phyloP scores from a whole-genome alignment of 1,140 invertebrate species.

The Maniola jurtina region DNA sequence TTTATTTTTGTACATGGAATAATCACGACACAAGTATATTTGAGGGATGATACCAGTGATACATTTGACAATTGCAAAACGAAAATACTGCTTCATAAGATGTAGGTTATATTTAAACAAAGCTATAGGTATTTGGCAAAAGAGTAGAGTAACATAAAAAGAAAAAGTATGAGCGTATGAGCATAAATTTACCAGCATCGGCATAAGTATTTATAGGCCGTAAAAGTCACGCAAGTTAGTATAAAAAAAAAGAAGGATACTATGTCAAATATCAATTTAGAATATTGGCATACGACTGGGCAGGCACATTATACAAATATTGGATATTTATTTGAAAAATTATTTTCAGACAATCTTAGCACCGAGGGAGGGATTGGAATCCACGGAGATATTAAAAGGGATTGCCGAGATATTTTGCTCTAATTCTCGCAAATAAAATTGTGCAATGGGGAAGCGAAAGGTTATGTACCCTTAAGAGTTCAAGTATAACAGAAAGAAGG shows the following conservation, averaged over 20 bases:
- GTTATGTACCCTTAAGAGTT: slow-evolving; percentile 22
- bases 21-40: too few relatives aligned
- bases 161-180: slow-evolving; percentile 1
- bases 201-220: slow-evolving; percentile 32
- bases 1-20: too few relatives aligned
- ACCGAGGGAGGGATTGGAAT: not conserved
- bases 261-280: slow-evolving; percentile 54
- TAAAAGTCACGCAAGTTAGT: slow-evolving; percentile 44
- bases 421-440: slow-evolving; percentile 20
- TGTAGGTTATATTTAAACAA: not conserved
- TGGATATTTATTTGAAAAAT: slow-evolving; percentile 9
- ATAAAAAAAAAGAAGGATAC: slow-evolving; percentile 34
- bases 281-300: slow-evolving; percentile 39
- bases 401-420: not conserved
- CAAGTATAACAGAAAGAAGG: slow-evolving; percentile 20
- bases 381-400: not conserved
- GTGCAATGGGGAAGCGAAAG: slow-evolving; percentile 21
- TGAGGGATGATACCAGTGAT: too few relatives aligned
- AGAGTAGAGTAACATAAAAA: not conserved
- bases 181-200: slow-evolving; percentile 21
- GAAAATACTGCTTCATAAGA: too few relatives aligned
- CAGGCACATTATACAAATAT: slow-evolving; percentile 39
- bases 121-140: not conserved
- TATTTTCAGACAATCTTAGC: slow-evolving; percentile 9
- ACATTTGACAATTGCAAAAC: too few relatives aligned